Percentiles rank a stretch among this genome's conserved stretches.
Conservation (phyloP, 92 coral and sea anemone genomes). For the Paragorgia papillata region DNA sequence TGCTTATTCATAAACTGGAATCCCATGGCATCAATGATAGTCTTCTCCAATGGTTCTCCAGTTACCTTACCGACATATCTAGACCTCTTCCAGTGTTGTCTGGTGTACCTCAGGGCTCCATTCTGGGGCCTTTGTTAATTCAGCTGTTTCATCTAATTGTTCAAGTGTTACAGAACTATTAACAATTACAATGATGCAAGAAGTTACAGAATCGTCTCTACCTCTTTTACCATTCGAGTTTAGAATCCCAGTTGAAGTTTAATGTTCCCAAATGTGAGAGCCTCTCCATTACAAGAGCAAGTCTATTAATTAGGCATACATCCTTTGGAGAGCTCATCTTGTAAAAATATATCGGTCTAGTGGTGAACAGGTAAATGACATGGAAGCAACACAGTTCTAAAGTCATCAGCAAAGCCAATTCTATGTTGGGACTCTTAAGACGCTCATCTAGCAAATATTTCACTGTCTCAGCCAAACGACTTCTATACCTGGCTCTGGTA, state of each 20-base stretch:
- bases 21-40: constrained; percentile 7
- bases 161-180: constrained; percentile 37
- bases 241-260: constrained; percentile 16
- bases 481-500: constrained; percentile 21
- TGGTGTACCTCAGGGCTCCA: constrained; percentile 19
- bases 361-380: neutral
- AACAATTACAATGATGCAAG: constrained; percentile 1
- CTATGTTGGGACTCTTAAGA: constrained; percentile 38
- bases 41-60: constrained; percentile 2
- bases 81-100: constrained; percentile 11
- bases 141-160: constrained; percentile 8
- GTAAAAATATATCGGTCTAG: constrained; percentile 32
- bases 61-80: neutral
- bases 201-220: constrained; percentile 13
- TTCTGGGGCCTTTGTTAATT: neutral
- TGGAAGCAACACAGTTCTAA: constrained; percentile 28
- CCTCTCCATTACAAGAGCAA: neutral
- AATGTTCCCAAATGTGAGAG: constrained; percentile 5
- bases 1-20: neutral
- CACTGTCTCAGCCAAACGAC: constrained; percentile 19
- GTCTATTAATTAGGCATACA: neutral
- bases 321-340: constrained; percentile 6
- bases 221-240: constrained; percentile 10
- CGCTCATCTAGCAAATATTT: constrained; percentile 5
- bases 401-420: constrained; percentile 39